These are phyloP conservation scores for Sinocyclocheilus maitianheensis DNA, from an alignment of 2,113 vertebrate genomes.

Conservation along the genomic window DNA sequence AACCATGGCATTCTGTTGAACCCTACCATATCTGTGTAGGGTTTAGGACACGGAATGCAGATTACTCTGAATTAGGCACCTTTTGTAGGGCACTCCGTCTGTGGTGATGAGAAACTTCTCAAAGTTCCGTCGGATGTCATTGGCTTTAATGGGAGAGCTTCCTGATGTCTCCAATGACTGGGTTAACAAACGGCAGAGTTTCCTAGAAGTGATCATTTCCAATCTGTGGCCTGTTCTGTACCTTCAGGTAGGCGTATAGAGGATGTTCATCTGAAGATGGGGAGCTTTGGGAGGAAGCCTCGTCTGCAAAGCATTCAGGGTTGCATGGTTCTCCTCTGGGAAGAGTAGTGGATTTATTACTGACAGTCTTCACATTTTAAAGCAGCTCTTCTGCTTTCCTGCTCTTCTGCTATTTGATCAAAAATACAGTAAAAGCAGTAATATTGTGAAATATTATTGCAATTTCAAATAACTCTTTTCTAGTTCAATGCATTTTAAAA, in stretches of 20 bases:
- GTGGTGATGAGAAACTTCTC: conserved; percentile 78
- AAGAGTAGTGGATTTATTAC: background rate
- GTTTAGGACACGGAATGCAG: background rate
- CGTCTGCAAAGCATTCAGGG: conserved; percentile 73
- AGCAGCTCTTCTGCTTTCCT: no score
- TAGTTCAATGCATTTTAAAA: no score
- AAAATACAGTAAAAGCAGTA: background rate
- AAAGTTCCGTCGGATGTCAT: conserved; percentile 82
- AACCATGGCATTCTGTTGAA: background rate
- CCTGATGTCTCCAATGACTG: conserved; percentile 75
- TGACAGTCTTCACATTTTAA: no score
- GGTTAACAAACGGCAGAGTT: conserved; percentile 74
- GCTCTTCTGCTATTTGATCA: no score
- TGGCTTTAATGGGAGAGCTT: conserved; percentile 77
- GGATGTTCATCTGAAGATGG: conserved; percentile 76
- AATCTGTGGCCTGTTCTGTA: conserved; percentile 20
- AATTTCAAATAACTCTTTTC: no score
- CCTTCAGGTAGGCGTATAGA: conserved; percentile 78
- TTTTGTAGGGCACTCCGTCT: conserved; percentile 72
- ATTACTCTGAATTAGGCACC: conserved; percentile 60
- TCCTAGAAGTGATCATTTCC: conserved; percentile 59
- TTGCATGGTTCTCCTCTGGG: conserved; percentile 77
- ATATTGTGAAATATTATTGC: no score
- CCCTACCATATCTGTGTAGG: background rate
- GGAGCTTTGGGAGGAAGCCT: conserved; percentile 76